Evolutionary conservation across 2,797 vertebrate species (phyloP).

Genomic region (Tauraco hartlaubi): DNA sequence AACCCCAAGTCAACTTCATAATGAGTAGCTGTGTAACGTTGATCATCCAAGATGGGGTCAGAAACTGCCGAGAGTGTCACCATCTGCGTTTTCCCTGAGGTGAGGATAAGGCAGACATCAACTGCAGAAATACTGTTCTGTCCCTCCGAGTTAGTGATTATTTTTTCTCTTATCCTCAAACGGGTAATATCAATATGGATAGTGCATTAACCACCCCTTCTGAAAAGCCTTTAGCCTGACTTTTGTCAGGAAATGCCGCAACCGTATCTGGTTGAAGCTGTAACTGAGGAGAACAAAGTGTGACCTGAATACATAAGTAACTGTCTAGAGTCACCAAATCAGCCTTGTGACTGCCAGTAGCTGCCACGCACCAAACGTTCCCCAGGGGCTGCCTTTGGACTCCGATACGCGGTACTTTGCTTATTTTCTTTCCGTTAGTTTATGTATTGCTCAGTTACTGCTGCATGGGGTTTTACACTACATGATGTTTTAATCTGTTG

Average conservation of each 20-base stretch:
- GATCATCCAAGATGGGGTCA: background rate
- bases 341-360: background rate
- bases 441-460: background rate
- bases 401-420: background rate
- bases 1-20: background rate
- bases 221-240: background rate
- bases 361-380: background rate
- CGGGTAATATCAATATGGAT: background rate
- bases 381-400: background rate
- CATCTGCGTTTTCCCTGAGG: background rate
- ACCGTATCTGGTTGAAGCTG: background rate
- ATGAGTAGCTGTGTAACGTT: background rate
- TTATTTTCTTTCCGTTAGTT: slow-evolving; percentile 17
- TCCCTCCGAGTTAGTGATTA: background rate
- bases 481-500: background rate
- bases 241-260: slow-evolving; percentile 14
- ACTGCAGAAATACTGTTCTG: background rate
- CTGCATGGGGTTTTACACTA: background rate
- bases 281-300: slow-evolving; percentile 38
- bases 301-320: slow-evolving; percentile 43
- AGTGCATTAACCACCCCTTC: background rate
- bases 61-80: background rate
- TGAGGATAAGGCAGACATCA: background rate
- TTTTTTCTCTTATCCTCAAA: background rate
- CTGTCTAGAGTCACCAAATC: background rate